Base-by-base conservation (phyloP, 2,113 vertebrate genomes). In the Eupsittula cactorum region DNA sequence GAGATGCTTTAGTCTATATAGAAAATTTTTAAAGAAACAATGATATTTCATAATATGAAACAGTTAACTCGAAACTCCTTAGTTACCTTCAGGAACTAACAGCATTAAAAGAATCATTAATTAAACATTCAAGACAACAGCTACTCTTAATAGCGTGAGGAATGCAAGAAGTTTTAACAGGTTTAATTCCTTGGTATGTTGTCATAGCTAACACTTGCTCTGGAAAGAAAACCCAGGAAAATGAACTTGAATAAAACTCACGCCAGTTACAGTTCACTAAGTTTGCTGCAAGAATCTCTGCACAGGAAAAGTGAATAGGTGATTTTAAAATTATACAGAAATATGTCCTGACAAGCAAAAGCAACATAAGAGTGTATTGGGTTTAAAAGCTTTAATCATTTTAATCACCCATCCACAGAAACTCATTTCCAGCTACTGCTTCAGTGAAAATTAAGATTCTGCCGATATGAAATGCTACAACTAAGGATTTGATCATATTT, bases 81-180 rank as follows among this genome's bases (percentile, higher is more conserved):
- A 59, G 74, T 74, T 88, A 68, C 14, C 77, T 88, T 92, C 59
- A 77, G 39, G 71, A 94, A 82, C 37, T 23, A 79, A 62, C n/a
- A 84, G 60, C 41, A 83, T 76, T 92, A 93, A 92, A 85, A 88
- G 65, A 3, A 2, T 47, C 65, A 73, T 78, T 46, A 41, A 92
- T 93, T 92, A 95, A 88, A 79, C 25, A 57, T 33, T 80, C 62
- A 74, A 80, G 69, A 67, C 41, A 94, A 73, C 27, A 82, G 42
- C n/a, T 53, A 65, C 85, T 33, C 71, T 69, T 97, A 94, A 96
- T 74, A 95, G 59, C 6, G 2, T 83, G 44, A 96, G 83, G 96
- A 96, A 96, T 92, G 92, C 55, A 88, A n/a, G 42, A 63, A 81
- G 59, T 88, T 95, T 94, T 79, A 87, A 57, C 28, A 55, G 64